These are phyloP conservation scores for Contarinia nasturtii DNA, from an alignment of 1,140 invertebrate species.

Conservation along the genomic window DNA sequence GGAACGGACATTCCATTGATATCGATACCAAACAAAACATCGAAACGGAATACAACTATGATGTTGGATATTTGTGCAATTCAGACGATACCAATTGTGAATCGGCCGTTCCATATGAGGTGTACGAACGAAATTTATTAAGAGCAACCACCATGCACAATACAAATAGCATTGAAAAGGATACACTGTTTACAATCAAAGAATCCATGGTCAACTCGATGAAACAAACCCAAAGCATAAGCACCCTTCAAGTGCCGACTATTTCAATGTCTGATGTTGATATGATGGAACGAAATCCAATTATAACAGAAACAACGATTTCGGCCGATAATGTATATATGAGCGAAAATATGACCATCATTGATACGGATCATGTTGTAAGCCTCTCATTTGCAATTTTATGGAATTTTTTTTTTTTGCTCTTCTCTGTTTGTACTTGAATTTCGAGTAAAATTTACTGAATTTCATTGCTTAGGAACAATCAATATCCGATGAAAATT, in stretches of 20 bases:
- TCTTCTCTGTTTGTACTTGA: too few species aligned
- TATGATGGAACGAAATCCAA: neutral
- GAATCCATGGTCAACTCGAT: neutral
- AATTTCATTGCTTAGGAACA: constrained; percentile 12
- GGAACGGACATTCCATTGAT: constrained; percentile 5
- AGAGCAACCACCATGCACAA: constrained; percentile 7
- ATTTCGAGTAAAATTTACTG: too few species aligned
- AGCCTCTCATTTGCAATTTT: constrained; percentile 4
- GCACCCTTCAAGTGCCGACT: constrained; percentile 1
- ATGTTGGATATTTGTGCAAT: constrained; percentile 12
- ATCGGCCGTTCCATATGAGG: constrained; percentile 18
- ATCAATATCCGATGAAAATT: constrained; percentile 16
- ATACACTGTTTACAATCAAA: neutral
- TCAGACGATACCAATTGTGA: constrained; percentile 7
- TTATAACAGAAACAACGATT: neutral
- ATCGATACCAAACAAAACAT: neutral
- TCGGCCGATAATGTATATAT: constrained; percentile 16
- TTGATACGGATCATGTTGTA: constrained; percentile 31
- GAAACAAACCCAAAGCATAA: neutral
- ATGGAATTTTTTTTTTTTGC: too few species aligned
- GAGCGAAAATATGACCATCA: constrained; percentile 32
- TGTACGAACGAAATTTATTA: constrained; percentile 21
- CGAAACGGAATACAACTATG: neutral
- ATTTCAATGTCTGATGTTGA: neutral
- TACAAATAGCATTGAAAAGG: too few species aligned